Percentiles rank a stretch among this genome's conserved stretches.
Conservation (phyloP, 1,140 invertebrate genomes). For the Melitaea cinxia region DNA sequence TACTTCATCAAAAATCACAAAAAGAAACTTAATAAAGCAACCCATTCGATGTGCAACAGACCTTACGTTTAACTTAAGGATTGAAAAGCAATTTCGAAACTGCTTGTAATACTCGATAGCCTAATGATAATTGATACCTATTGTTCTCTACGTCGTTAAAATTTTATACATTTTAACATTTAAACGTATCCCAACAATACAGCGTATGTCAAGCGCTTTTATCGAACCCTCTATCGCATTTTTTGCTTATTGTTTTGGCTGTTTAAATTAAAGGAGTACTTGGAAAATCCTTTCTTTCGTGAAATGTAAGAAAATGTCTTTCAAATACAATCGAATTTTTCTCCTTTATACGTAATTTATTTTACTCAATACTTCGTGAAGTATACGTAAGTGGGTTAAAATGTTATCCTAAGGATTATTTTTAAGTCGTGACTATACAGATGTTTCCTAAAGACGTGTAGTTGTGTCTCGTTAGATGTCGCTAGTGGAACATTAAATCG, state of each 20-base stretch:
- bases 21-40: neutral
- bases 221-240: neutral
- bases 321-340: too few species aligned
- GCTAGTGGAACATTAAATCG: too few species aligned
- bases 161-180: conserved; percentile 11
- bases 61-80: conserved; percentile 10
- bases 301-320: too few species aligned
- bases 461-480: too few species aligned
- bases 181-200: conserved; percentile 5
- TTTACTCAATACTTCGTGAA: too few species aligned
- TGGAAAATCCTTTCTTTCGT: neutral
- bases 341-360: too few species aligned
- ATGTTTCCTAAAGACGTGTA: too few species aligned
- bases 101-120: conserved; percentile 11
- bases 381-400: too few species aligned
- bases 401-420: too few species aligned
- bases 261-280: neutral
- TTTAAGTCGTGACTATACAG: too few species aligned
- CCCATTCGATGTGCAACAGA: neutral
- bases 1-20: neutral
- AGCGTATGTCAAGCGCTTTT: neutral
- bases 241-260: neutral
- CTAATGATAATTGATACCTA: conserved; percentile 17
- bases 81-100: conserved; percentile 14
- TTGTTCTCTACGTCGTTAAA: conserved; percentile 16